Conservation (phyloP, 1,140 invertebrate genomes). For the Formica exsecta region DNA sequence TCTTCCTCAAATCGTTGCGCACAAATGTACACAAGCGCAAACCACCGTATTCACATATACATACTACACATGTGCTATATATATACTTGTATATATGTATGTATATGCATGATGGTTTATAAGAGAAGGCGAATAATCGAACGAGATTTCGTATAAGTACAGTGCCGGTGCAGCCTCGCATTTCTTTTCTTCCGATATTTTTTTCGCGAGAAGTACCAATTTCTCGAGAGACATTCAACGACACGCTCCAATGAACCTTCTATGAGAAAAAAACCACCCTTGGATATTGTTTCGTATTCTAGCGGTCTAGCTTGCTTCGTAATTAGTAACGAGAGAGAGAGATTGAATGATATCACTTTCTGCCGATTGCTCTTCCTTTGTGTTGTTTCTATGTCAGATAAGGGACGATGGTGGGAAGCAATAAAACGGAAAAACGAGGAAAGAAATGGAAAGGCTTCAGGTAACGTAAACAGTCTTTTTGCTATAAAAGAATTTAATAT, state of each 20-base stretch:
- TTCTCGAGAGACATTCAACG: slow-evolving; percentile 38
- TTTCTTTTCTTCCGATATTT: background rate
- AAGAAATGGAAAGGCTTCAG: slow-evolving; percentile 49
- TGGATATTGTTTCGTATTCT: background rate
- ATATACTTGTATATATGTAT: background rate
- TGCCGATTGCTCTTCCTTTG: slow-evolving; percentile 13
- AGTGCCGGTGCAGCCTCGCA: background rate
- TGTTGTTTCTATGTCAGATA: slow-evolving; percentile 43
- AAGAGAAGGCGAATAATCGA: slow-evolving; percentile 41
- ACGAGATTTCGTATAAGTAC: background rate
- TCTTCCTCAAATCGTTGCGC: slow-evolving; percentile 75
- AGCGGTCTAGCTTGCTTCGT: background rate
- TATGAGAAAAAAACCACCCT: background rate
- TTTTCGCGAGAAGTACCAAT: slow-evolving; percentile 18
- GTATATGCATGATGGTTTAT: background rate
- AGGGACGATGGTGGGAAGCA: background rate
- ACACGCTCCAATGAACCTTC: background rate
- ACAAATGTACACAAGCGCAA: background rate
- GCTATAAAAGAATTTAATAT: background rate
- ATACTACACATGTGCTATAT: background rate
- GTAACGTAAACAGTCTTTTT: slow-evolving; percentile 12
- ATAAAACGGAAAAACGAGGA: slow-evolving; percentile 18
- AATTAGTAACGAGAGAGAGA: slow-evolving; percentile 53
- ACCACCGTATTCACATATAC: background rate
- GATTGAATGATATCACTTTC: slow-evolving; percentile 51